phyloP scores from a whole-genome alignment of 1,140 invertebrate genomes.

The Aphaenogaster ashmeadi region DNA sequence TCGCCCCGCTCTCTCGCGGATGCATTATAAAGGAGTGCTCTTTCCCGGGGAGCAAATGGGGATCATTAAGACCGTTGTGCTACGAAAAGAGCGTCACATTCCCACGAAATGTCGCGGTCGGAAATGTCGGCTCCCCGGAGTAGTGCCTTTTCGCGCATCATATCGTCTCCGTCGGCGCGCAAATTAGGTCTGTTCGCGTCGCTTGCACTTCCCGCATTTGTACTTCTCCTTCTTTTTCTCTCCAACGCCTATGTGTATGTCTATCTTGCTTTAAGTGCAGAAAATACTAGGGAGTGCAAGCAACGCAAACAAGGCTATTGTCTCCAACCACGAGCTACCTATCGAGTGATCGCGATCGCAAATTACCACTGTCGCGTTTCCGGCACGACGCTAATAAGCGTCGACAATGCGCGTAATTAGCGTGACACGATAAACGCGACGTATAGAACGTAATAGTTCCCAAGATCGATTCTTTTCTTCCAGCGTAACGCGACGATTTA shows the following conservation, averaged over 20 bases:
- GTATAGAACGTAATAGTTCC: not conserved
- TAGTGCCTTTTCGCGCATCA: not conserved
- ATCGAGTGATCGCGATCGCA: not conserved
- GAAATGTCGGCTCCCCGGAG: constrained; percentile 68
- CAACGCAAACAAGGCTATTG: too few relatives aligned
- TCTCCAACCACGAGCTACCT: not conserved
- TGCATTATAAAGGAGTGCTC: constrained; percentile 29
- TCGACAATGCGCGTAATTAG: not conserved
- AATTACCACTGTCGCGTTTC: constrained; percentile 24
- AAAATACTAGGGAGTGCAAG: too few relatives aligned
- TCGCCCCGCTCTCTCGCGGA: not conserved
- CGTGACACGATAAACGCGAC: not conserved
- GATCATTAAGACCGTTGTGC: not conserved
- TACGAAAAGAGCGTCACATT: constrained; percentile 63
- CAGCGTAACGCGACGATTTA: not conserved
- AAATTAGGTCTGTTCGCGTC: not conserved
- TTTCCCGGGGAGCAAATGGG: constrained; percentile 24
- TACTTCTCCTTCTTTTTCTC: too few relatives aligned
- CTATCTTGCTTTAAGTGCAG: too few relatives aligned
- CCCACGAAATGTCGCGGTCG: not conserved
- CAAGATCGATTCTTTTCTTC: not conserved
- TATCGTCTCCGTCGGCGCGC: not conserved
- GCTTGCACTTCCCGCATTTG: too few relatives aligned
- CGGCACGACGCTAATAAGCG: constrained; percentile 17
- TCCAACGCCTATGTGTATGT: too few relatives aligned